phyloP scores from a whole-genome alignment of 2,113 vertebrate genomes.

The Elephas maximus region DNA sequence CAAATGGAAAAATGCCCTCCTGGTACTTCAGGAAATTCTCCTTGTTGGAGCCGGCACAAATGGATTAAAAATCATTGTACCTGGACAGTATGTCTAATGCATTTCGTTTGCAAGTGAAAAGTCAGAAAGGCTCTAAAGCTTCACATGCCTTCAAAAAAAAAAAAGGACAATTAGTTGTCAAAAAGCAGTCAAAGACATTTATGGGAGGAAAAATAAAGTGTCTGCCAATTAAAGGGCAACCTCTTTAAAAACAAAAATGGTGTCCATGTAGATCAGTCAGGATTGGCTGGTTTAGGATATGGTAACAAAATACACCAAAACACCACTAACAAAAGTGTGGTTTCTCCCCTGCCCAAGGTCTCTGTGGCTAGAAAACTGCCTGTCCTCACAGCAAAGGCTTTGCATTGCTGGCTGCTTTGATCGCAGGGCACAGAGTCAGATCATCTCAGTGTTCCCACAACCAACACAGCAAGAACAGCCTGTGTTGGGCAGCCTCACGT shows the following conservation, averaged over 20 bases:
- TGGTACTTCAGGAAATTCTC: not conserved
- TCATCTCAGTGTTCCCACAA: not conserved
- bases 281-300: not conserved
- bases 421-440: not conserved
- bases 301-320: not conserved
- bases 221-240: not conserved
- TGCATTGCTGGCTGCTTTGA: not conserved
- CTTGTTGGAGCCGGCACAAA: not conserved
- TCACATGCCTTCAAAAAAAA: not conserved
- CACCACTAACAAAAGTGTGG: not conserved
- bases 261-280: not conserved
- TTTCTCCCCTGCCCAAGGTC: not conserved
- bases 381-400: not conserved
- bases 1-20: conserved; percentile 3
- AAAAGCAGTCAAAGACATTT: not conserved
- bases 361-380: not conserved
- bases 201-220: not conserved
- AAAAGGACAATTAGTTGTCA: not conserved
- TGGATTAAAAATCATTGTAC: not conserved
- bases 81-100: not conserved
- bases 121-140: not conserved
- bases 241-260: not conserved
- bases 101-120: not conserved
- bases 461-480: not conserved
- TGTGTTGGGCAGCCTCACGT: accelerated